Base-by-base conservation (phyloP, 2,888 invertebrate species). In the Heliconius ismenius region DNA sequence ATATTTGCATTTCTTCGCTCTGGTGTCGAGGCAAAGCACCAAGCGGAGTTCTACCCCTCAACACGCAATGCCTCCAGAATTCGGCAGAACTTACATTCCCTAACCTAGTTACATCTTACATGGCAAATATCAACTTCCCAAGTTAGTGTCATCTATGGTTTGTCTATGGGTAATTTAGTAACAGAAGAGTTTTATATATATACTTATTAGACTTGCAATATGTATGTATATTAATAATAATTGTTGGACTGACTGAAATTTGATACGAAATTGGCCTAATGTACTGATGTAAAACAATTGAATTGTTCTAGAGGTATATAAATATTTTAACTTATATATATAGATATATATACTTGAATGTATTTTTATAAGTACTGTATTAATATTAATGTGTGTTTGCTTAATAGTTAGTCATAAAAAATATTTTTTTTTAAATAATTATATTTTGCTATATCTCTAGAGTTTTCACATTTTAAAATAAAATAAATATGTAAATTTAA, bases 211-310 rank as follows among this genome's bases (percentile, higher is more conserved):
- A n/a, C 21, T 54, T 54, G 54, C 54, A 54, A 54, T 54, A 54
- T 54, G 54, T 54, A 54, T n/a, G 21, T 54, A 18, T 49, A 49
- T 49, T 49, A 6, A 49, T 54, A 54, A 21, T 21, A 54, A 54
- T 60, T 60, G 24, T 60, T 13, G 60, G 60, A 60, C 60, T 58
- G 58, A 60, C n/a, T 62, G 36, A 65, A 65, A 36, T 21, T n/a
- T 65, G n/a, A 36, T 65, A 11, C 21, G n/a, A 65, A n/a, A 65
- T n/a, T n/a, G 65, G 65, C 65, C 65, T 65, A 65, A 65, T 21
- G 10, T 62, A 24, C 13, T 65, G n/a, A 36, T 13, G n/a, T 36
- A 10, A 65, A 18, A 28, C 13, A 28, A 54, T 54, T 62, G 62
- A 26, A 11, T 62, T 62, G 24, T 62, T 60, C 24, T 60, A 62